phyloP scores from a whole-genome alignment of 2,113 vertebrate species.

The Antechinus flavipes region DNA sequence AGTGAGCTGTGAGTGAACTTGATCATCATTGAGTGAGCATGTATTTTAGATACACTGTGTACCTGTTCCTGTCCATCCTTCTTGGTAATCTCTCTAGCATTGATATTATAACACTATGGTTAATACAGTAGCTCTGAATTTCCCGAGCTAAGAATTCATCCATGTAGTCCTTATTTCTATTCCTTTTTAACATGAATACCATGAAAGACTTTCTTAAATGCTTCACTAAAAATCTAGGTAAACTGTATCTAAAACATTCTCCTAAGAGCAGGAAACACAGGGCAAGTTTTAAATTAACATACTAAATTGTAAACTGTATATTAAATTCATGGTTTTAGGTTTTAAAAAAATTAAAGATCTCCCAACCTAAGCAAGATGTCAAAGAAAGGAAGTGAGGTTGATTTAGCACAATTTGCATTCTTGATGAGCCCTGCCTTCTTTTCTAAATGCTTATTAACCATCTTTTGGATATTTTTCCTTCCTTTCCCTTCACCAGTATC shows the following conservation, averaged over 20 bases:
- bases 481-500: background rate
- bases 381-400: background rate
- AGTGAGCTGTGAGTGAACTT: slow-evolving; percentile 7
- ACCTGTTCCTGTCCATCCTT: background rate
- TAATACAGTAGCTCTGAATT: background rate
- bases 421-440: background rate
- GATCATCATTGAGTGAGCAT: background rate
- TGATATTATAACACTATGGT: background rate
- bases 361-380: background rate
- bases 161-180: background rate
- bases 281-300: background rate
- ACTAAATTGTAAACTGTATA: background rate
- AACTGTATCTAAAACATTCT: background rate
- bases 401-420: background rate
- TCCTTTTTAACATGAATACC: background rate
- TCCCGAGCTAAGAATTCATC: background rate
- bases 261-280: background rate
- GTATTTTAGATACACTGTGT: background rate
- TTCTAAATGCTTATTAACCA: background rate
- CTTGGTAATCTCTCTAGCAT: background rate
- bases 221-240: background rate
- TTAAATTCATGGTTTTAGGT: background rate
- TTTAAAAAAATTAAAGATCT: background rate
- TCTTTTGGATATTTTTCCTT: background rate
- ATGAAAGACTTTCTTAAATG: background rate